Evolutionary conservation across 2,888 invertebrate genomes (phyloP), one percentile per base, ranked within the genome.

Genomic region (Notodonta dromedarius): DNA sequence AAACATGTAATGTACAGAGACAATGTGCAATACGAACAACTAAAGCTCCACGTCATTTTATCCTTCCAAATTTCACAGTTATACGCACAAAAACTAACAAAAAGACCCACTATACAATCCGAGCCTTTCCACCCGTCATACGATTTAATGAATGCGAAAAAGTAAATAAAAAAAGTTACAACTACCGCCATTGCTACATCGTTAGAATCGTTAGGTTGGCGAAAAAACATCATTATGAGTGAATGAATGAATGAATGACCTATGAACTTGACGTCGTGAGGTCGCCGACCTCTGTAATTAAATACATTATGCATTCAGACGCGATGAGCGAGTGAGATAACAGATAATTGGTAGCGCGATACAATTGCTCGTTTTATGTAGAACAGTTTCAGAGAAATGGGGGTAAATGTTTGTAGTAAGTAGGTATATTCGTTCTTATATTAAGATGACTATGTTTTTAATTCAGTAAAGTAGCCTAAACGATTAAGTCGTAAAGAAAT

Each of bases 211-310:
- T 76, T 67, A 67, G 69, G 66, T 62, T 63, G 62, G 65, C 68
- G 58, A 72, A 76, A 71, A 68, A 70, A 72, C 67, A 70, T 55
- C 66, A 69, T 71, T 67, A 72, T 64, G 68, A 73, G 58, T 66
- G 61, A 73, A 58, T 66, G 61, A 69, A 69, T 69, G 67, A 73
- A 76, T 72, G 69, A 70, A 71, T 76, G 78, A 84, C 83, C 83
- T 72, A 67, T 79, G 84, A 83, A 79, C 82, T 71, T 65, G 56
- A 56, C 50, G 59, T 65, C 67, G 65, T 69, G 62, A 62, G 81
- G 81, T 83, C 77, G 63, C 60, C 64, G 78, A 78, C 77, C 85
- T 71, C 59, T 24, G 63, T 78, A 81, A 85, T 85, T 81, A 81
- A 56, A 77, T 75, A 73, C 63, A 78, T 80, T 82, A 82, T 81